Base-by-base conservation (phyloP, 2,888 invertebrate genomes). In the Dioctria linearis region DNA sequence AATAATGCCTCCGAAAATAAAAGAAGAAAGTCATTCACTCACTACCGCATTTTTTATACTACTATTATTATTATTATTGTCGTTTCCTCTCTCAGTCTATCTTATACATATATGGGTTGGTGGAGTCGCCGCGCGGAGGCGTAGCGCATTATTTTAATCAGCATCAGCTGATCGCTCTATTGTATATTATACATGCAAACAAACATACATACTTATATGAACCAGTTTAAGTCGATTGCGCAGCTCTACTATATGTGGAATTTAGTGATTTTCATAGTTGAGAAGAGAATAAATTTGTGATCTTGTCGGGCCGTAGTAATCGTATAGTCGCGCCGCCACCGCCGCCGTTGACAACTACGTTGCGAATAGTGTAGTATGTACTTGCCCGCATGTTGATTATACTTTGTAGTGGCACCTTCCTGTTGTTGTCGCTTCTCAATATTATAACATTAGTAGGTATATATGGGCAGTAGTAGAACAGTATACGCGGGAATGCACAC, bases 21-120 rank as follows among this genome's bases (percentile, higher is more conserved):
- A 71, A 59, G 73, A 73, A 42, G 73, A 73, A 73, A 73, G 59
- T 42, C 73, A 73, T 73, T 73, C 73, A 25, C 25, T 25, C 25
- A 73, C 59, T 46, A 40, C 54, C 59, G 59, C 73, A 59, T 63
- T 63, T 25, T 25, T 49, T 46, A 37, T 43, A 3, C 25, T 59
- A 59, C 9, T 39, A 63, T 39, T 25, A 25, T 25, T 25, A 49
- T 49, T 61, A 76, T 63, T 63, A 76, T 76, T 76, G 37, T 76
- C 63, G 49, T 76, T 63, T 76, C 43, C 43, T 75, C 57, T 73
- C 42, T 76, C 25, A 25, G 25, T 1, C 25, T 25, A 25, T 25
- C 25, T 25, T 25, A 25, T 25, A 25, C 25, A 25, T 25, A 25
- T 25, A 2, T n/a, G 2, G 8, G 4, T 61, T 25, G 3, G 8